Conservation (phyloP, 1,140 invertebrate genomes). For the Hermetia illucens region DNA sequence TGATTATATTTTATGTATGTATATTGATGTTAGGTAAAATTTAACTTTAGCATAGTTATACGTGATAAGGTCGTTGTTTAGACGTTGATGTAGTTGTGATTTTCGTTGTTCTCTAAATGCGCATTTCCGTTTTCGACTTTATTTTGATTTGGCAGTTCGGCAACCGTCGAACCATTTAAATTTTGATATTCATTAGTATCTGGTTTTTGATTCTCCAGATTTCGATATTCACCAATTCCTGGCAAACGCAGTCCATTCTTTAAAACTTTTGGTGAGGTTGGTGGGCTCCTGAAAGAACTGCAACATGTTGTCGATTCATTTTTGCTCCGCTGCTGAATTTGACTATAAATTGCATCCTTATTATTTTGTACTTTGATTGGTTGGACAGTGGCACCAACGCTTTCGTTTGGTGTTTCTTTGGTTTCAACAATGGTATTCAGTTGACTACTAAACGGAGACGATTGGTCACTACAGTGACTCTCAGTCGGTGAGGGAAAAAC, state of each 20-base stretch:
- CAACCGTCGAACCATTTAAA: conserved; percentile 5
- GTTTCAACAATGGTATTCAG: conserved; percentile 27
- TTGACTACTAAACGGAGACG: conserved; percentile 16
- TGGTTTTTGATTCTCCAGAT: conserved; percentile 11
- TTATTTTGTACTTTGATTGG: conserved; percentile 27
- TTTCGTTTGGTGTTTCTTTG: conserved; percentile 19
- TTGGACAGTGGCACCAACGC: conserved; percentile 20
- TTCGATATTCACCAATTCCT: conserved; percentile 24
- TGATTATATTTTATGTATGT: too few relatives aligned
- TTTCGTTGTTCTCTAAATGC: conserved; percentile 4
- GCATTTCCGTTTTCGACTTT: not conserved
- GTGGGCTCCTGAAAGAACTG: conserved; percentile 28
- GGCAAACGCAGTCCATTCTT: conserved; percentile 20
- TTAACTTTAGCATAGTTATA: too few relatives aligned
- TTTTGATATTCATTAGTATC: not conserved
- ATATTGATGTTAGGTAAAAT: too few relatives aligned
- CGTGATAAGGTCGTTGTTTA: too few relatives aligned
- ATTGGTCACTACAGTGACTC: conserved; percentile 13
- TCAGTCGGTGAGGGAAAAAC: conserved; percentile 12
- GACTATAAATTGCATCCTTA: conserved; percentile 25
- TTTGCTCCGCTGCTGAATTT: conserved; percentile 22
- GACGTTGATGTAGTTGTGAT: conserved; percentile 29
- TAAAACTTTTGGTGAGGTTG: conserved; percentile 17
- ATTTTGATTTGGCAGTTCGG: not conserved
- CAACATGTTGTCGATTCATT: conserved; percentile 11